A percentile compares a stretch with the other conserved stretches of the same genome.
Evolutionary conservation across 2,113 vertebrate species (phyloP).

Genomic region (Heterotis niloticus): DNA sequence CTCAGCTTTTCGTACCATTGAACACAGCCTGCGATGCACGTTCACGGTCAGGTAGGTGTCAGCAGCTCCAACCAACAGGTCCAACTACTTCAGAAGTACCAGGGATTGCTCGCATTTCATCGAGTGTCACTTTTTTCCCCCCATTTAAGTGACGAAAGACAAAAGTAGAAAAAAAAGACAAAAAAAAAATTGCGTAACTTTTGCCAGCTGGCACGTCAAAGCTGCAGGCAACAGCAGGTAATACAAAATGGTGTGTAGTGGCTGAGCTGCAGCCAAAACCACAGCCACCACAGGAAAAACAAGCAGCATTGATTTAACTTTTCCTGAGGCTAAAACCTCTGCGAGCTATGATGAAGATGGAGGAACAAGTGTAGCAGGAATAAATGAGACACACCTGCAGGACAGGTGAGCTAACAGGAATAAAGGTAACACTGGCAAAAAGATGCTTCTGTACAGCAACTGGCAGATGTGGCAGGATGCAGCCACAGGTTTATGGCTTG

Average conservation of each 20-base stretch:
- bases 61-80: too few species aligned
- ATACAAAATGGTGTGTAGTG: background rate
- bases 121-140: background rate
- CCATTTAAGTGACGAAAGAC: too few species aligned
- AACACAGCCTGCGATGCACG: too few species aligned
- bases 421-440: too few species aligned
- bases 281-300: conserved; percentile 35
- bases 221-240: background rate
- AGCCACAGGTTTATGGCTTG: background rate
- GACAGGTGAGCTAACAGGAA: background rate
- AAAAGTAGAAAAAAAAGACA: too few species aligned
- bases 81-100: too few species aligned
- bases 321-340: conserved; percentile 28
- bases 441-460: too few species aligned
- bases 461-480: too few species aligned
- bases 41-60: too few species aligned
- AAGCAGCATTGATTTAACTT: conserved; percentile 29
- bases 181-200: background rate
- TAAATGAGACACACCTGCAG: background rate
- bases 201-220: background rate
- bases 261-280: conserved; percentile 39
- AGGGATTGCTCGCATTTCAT: too few species aligned
- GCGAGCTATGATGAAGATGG: background rate
- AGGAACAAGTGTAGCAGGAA: background rate
- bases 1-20: too few species aligned